Evolutionary conservation across 2,113 vertebrate genomes (phyloP), one percentile per base, ranked within the genome.

Genomic region (Otocyon megalotis): DNA sequence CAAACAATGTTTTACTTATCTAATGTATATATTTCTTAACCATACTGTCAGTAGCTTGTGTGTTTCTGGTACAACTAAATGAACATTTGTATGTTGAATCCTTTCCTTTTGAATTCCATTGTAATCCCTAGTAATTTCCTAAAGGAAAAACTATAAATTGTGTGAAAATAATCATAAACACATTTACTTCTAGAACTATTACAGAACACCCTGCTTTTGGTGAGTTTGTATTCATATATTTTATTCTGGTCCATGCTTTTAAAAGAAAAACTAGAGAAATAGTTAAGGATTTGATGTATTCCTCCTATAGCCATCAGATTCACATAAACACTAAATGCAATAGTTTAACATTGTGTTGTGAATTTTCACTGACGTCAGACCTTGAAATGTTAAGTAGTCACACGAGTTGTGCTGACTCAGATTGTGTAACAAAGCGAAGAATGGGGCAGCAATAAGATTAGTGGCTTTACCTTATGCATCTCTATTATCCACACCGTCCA

Each of bases 1-100:
- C 93, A 94, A 94, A 90, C 82, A 80, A 32, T 90, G 82, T 94
- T 93, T 92, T 87, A 95, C 8, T 93, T 97, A 48, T 84, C 79
- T 97, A 71, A 97, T 2, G 2, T 90, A 16, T 19, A 26, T 67
- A 2, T 69, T 60, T 90, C 79, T 93, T 58, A 90, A 82, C 30
- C 43, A 43, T 62, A 82, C 8, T 90, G 94, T 72, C n/a, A 72
- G 15, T 30, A 43, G 14, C 28, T 71, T 89, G 35, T 67, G 2
- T 93, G 62, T 53, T 96, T 97, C 88, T 83, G 7, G 4, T 72
- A 76, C 54, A 87, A 43, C 9, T 50, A 79, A 93, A 87, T 54
- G 50, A 81, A 90, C 50, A 72, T 94, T 65, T 87, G 7, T 80
- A 37, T 69, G 24, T 56, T 43, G 32, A 82, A 63, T 76, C 8